Evolutionary conservation across 2,888 invertebrate species (phyloP).

Genomic region (Dione juno): DNA sequence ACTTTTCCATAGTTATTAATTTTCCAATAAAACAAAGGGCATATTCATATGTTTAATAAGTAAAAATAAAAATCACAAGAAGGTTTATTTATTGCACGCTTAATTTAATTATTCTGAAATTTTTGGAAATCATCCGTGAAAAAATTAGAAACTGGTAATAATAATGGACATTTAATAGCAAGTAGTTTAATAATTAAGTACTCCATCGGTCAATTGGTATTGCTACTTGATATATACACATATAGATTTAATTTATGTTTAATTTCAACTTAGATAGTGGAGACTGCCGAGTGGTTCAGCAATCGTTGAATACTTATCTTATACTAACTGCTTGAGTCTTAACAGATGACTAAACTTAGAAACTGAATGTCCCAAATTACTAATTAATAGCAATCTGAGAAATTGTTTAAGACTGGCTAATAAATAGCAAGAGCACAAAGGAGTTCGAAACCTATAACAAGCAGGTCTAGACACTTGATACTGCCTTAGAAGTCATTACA

Average conservation of each 20-base stretch:
- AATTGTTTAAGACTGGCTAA: conserved; percentile 31
- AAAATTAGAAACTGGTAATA: too few species aligned
- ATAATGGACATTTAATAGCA: too few species aligned
- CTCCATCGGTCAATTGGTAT: too few species aligned
- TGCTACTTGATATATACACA: too few species aligned
- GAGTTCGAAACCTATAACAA: conserved; percentile 19
- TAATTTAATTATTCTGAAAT: too few species aligned
- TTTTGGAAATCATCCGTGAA: too few species aligned
- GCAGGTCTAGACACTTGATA: conserved; percentile 4
- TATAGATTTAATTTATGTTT: too few species aligned
- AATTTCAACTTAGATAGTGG: too few species aligned
- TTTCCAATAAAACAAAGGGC: not conserved
- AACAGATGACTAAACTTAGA: conserved; percentile 1
- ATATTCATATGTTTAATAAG: too few species aligned
- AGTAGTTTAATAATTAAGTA: too few species aligned
- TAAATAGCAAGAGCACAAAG: conserved; percentile 28
- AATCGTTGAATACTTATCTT: not conserved
- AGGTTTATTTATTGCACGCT: too few species aligned
- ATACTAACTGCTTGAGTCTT: not conserved
- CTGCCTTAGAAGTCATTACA: conserved; percentile 14
- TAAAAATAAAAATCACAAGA: too few species aligned
- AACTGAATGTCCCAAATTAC: conserved; percentile 23
- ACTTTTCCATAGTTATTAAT: not conserved
- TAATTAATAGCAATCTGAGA: conserved; percentile 27
- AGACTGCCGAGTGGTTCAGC: not conserved